phyloP scores from a whole-genome alignment of 2,113 vertebrate species.

The Cochlearius cochlearius region DNA sequence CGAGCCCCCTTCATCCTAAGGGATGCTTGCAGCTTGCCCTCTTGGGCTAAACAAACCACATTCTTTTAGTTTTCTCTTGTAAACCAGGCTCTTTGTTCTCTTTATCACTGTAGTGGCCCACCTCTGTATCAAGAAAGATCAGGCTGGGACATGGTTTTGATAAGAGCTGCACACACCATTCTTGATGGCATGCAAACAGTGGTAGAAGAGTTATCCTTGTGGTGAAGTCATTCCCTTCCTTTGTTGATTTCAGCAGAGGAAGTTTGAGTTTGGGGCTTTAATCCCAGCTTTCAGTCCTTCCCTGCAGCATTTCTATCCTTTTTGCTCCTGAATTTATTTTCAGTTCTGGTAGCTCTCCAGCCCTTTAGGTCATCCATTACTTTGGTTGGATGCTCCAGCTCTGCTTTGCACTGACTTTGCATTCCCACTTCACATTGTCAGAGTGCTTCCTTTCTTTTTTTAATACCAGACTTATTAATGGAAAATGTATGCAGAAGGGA shows the following conservation, averaged over 20 bases:
- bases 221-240: neutral
- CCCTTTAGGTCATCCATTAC: neutral
- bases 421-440: neutral
- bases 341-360: neutral
- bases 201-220: neutral
- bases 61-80: neutral
- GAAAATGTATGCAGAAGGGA: neutral
- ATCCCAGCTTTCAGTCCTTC: neutral
- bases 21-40: neutral
- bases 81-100: neutral
- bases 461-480: neutral
- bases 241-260: neutral
- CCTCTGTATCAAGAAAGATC: neutral
- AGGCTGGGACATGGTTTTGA: neutral
- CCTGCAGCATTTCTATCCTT: neutral
- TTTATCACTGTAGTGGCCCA: neutral
- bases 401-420: neutral
- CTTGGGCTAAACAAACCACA: neutral
- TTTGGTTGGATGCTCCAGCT: neutral
- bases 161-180: neutral
- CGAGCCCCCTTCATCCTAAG: rapidly evolving
- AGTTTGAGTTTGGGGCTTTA: neutral
- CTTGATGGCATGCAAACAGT: neutral
- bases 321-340: neutral
- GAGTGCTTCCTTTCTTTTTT: neutral